A percentile compares a stretch with the other conserved stretches of the same genome.
These are phyloP conservation scores for Perodicticus potto DNA, from an alignment of 2,797 vertebrate species.

Conservation along the genomic window DNA sequence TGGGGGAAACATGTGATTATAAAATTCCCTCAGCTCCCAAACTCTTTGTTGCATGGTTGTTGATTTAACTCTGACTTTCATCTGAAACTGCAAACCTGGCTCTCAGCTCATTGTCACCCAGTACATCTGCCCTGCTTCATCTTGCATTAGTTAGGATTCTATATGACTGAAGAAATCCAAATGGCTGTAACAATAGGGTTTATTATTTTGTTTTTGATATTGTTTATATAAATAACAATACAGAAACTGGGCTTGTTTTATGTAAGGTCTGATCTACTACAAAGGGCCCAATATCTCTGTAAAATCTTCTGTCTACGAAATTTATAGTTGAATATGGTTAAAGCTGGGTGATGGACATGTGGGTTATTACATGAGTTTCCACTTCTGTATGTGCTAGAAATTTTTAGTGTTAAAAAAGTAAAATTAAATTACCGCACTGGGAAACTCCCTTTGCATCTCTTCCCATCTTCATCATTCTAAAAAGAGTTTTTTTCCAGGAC, in stretches of 20 bases:
- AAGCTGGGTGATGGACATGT: background rate
- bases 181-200: background rate
- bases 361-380: background rate
- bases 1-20: background rate
- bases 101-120: background rate
- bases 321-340: background rate
- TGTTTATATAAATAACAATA: slow-evolving; percentile 2
- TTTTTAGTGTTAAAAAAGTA: background rate
- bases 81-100: background rate
- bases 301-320: background rate
- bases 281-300: background rate
- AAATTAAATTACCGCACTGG: background rate
- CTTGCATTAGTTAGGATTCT: background rate
- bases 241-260: background rate
- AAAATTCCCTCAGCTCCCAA: background rate
- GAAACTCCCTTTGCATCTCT: background rate
- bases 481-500: background rate
- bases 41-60: background rate
- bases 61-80: slow-evolving; percentile 24
- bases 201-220: background rate
- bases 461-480: background rate
- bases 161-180: background rate
- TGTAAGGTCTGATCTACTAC: background rate
- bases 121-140: background rate
- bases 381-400: background rate